Evolutionary conservation across 1,140 invertebrate species (phyloP), one percentile per base, ranked within the genome.

Genomic region (Cotesia glomerata): DNA sequence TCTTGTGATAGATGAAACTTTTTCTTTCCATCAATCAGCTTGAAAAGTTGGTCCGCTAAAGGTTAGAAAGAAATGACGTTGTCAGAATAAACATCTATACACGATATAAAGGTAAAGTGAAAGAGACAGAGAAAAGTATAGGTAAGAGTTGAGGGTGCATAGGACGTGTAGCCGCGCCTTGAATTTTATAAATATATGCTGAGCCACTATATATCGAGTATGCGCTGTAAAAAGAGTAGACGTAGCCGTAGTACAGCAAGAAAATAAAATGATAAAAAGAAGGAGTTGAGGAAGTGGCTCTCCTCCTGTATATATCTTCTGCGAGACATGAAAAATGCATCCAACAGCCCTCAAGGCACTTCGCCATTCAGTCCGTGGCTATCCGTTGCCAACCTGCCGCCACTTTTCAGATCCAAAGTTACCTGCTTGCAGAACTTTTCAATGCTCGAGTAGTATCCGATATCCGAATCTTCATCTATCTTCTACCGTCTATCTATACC

Each of bases 321-420:
- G 63, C 77, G 73, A 76, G 81, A 81, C 83, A 86, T 85, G 84
- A 86, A 86, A 86, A 86, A 86, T 86, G 84, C 82, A 86, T 84
- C 78, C 71, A 75, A 81, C 79, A 74, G 74, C 78, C 80, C 81
- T 80, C 76, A 71, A 81, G 80, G 77, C 79, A 81, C 81, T 84
- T 80, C 73, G 69, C 80, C 79, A 82, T 84, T 83, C 81, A 80
- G 80, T 80, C 80, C 75, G 71, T 71, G 68, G 75, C 76, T 78
- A 79, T 76, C 72, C 78, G 52, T 65, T 74, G 76, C 79, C 77
- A 80, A 81, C 79, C 82, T 84, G 81, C 80, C 80, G 81, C 77
- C 79, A 81, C 82, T 84, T 85, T 82, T 84, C 79, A 77, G 80
- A 86, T 84, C 84, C 82, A 84, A 83, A 85, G 84, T 86, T 82